Evolutionary conservation across 2,113 vertebrate genomes (phyloP).

Genomic region (Gorsachius goisagi): DNA sequence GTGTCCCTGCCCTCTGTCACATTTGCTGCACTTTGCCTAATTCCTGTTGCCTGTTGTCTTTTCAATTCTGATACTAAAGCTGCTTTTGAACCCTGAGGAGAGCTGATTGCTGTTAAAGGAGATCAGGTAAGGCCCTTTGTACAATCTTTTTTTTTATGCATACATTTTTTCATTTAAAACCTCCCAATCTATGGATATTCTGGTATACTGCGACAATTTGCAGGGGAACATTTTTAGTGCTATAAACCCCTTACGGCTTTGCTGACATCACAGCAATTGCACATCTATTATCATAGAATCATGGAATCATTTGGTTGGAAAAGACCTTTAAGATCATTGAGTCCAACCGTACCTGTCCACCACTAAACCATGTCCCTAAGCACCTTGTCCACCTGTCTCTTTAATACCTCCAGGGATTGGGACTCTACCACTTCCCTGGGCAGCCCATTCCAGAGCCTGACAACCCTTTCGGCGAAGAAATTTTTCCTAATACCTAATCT

Average conservation of each 20-base stretch:
- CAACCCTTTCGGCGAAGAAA: too few species aligned
- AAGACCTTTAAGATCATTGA: too few species aligned
- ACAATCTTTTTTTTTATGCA: neutral
- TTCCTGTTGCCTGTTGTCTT: neutral
- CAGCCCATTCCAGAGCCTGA: too few species aligned
- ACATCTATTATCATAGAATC: too few species aligned
- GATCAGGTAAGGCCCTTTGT: neutral
- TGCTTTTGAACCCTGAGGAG: neutral
- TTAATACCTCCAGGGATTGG: too few species aligned
- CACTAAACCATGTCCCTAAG: too few species aligned
- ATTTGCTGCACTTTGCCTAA: neutral
- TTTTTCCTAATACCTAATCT: too few species aligned
- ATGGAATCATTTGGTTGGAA: too few species aligned
- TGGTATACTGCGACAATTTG: neutral
- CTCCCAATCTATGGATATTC: neutral
- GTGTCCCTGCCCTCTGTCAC: constrained; percentile 11
- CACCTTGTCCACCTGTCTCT: too few species aligned
- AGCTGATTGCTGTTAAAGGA: neutral
- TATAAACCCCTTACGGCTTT: neutral
- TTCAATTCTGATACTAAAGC: neutral
- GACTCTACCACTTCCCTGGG: too few species aligned
- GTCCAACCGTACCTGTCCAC: too few species aligned
- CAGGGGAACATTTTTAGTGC: neutral
- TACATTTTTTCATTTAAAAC: neutral
- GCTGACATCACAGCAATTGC: neutral